Conservation (phyloP, 2,888 invertebrate species). For the Belgica antarctica region DNA sequence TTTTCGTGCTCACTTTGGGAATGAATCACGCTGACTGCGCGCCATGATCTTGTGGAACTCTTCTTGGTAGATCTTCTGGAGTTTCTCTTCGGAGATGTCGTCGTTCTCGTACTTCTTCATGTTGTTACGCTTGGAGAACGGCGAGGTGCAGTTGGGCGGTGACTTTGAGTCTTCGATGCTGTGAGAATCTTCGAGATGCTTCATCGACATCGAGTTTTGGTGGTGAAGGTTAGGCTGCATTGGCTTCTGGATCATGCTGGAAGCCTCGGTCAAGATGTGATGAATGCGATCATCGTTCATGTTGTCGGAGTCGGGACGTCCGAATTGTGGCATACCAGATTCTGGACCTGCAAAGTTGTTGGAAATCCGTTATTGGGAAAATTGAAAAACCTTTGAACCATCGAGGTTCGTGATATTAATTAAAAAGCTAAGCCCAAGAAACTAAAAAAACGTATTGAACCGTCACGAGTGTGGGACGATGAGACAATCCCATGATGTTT, state of each 20-base stretch:
- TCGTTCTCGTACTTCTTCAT: conserved; percentile 87
- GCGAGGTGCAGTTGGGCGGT: conserved; percentile 74
- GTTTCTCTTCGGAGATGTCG: conserved; percentile 95
- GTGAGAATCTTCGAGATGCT: conserved; percentile 60
- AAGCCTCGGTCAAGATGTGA: conserved; percentile 90
- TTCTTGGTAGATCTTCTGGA: conserved; percentile 91
- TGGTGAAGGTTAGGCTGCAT: conserved; percentile 49
- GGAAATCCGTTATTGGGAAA: conserved; percentile 18
- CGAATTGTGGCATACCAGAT: conserved; percentile 75
- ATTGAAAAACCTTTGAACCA: neutral
- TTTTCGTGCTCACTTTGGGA: conserved; percentile 65
- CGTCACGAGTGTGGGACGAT: conserved; percentile 38
- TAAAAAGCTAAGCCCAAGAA: neutral
- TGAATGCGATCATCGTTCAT: conserved; percentile 89
- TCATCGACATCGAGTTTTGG: conserved; percentile 61
- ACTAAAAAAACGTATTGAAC: conserved; percentile 30
- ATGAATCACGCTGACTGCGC: conserved; percentile 72
- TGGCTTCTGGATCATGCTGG: conserved; percentile 78
- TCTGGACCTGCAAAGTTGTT: conserved; percentile 55
- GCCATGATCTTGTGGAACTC: conserved; percentile 92
- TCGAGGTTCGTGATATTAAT: neutral
- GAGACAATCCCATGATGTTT: neutral
- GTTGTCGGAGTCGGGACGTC: conserved; percentile 67
- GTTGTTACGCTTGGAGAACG: conserved; percentile 70
- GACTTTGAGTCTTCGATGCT: conserved; percentile 82